Evolutionary conservation across 2,888 invertebrate genomes (phyloP).

Genomic region (Drosophila austrosaltans): DNA sequence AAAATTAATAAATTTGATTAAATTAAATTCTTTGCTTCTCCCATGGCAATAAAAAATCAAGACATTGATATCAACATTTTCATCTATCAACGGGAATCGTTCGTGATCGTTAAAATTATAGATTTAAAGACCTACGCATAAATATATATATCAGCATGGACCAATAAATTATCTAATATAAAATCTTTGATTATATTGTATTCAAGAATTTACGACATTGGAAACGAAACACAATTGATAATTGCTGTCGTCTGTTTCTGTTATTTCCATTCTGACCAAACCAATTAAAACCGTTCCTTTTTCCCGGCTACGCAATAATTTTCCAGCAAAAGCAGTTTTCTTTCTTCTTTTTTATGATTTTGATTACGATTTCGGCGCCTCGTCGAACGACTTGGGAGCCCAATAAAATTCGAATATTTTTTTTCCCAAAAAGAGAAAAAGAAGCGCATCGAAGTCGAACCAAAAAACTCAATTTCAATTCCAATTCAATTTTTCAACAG

Average conservation of each 20-base stretch:
- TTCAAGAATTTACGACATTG: slow-evolving; percentile 70
- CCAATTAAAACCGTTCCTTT: slow-evolving; percentile 73
- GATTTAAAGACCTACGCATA: slow-evolving; percentile 47
- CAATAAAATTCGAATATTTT: slow-evolving; percentile 61
- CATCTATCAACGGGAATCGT: slow-evolving; percentile 10
- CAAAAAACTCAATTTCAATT: slow-evolving; percentile 67
- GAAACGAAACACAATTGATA: slow-evolving; percentile 67
- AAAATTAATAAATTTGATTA: neutral
- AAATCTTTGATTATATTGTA: slow-evolving; percentile 59
- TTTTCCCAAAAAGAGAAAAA: slow-evolving; percentile 27
- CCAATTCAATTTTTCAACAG: slow-evolving; percentile 77
- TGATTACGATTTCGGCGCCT: slow-evolving; percentile 78
- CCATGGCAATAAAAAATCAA: neutral
- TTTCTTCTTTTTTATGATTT: slow-evolving; percentile 66
- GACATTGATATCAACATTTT: slow-evolving; percentile 1
- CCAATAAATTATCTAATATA: slow-evolving; percentile 68
- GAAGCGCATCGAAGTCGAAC: slow-evolving; percentile 14
- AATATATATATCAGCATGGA: slow-evolving; percentile 41
- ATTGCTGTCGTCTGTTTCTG: slow-evolving; percentile 59
- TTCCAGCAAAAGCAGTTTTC: slow-evolving; percentile 41
- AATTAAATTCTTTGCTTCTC: neutral
- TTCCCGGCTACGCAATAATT: slow-evolving; percentile 6
- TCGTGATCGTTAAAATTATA: neutral
- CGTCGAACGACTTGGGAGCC: slow-evolving; percentile 50
- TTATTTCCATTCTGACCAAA: slow-evolving; percentile 17